Percentiles rank a stretch among this genome's conserved stretches.
Evolutionary conservation across 1,140 invertebrate genomes (phyloP).

Genomic region (Drosophila tristis): DNA sequence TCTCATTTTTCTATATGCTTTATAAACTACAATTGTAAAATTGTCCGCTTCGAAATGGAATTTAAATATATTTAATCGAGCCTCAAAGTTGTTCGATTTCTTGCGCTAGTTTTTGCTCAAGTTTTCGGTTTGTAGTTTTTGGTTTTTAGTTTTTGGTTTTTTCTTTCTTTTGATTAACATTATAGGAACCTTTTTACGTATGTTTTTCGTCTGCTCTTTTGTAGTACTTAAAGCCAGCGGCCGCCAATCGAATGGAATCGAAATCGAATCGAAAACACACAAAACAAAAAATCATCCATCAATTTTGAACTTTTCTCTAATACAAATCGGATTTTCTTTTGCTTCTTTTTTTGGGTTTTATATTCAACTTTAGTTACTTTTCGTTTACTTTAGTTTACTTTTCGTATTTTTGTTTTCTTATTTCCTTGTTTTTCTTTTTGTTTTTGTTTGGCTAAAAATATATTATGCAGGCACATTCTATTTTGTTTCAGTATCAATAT

Average conservation of each 20-base stretch:
- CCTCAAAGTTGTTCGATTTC: constrained; percentile 32
- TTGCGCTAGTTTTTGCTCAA: constrained; percentile 37
- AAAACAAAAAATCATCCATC: constrained; percentile 33
- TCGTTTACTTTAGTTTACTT: constrained; percentile 28
- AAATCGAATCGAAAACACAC: constrained; percentile 24
- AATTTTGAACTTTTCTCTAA: constrained; percentile 73
- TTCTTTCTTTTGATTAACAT: constrained; percentile 74
- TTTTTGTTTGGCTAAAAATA: constrained; percentile 81
- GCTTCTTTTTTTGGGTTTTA: no score
- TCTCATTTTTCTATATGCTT: constrained; percentile 24
- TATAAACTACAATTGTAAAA: constrained; percentile 77
- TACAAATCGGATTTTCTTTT: constrained; percentile 54
- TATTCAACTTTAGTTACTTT: constrained; percentile 40
- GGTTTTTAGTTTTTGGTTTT: constrained; percentile 43
- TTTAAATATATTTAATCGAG: constrained; percentile 36
- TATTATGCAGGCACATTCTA: constrained; percentile 84
- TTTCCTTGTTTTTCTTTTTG: constrained; percentile 19
- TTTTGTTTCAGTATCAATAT: constrained; percentile 83
- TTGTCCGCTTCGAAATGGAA: constrained; percentile 73
- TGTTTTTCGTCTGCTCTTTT: constrained; percentile 55
- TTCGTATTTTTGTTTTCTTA: constrained; percentile 6
- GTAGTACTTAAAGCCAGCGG: constrained; percentile 24
- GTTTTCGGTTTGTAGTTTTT: constrained; percentile 19
- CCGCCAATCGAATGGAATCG: constrained; percentile 40
- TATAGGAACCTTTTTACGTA: constrained; percentile 83